These are phyloP conservation scores for Oxygymnocypris stewartii DNA, from an alignment of 2,113 vertebrate species.

Conservation along the genomic window DNA sequence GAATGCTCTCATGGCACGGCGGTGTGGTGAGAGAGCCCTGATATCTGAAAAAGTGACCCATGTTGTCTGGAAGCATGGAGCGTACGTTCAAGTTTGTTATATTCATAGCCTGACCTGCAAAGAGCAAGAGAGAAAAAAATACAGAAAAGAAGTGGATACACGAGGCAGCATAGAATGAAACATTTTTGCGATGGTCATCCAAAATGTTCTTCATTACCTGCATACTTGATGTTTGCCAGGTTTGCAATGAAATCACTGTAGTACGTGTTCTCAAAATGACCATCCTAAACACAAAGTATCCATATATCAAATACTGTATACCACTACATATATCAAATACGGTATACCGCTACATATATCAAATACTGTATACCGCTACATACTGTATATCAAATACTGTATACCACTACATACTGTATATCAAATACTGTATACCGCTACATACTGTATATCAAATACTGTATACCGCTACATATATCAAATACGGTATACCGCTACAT, in stretches of 20 bases:
- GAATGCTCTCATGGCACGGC: constrained; percentile 84
- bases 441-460: too few relatives aligned
- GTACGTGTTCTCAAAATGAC: constrained; percentile 86
- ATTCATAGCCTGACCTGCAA: constrained; percentile 78
- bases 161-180: not conserved
- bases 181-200: not conserved
- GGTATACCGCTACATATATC: too few relatives aligned
- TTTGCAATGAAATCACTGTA: constrained; percentile 86
- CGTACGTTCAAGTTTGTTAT: constrained; percentile 76
- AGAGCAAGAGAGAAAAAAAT: not conserved
- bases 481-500: too few relatives aligned
- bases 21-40: constrained; percentile 87
- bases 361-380: too few relatives aligned
- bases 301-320: too few relatives aligned
- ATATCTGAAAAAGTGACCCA: constrained; percentile 84
- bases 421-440: too few relatives aligned
- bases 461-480: too few relatives aligned
- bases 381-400: too few relatives aligned
- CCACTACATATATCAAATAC: too few relatives aligned
- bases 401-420: too few relatives aligned
- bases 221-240: constrained; percentile 77
- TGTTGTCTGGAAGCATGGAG: constrained; percentile 85
- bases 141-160: not conserved
- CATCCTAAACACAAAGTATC: constrained; percentile 71
- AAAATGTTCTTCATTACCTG: constrained; percentile 75